Percentiles rank a stretch among this genome's conserved stretches.
These are phyloP conservation scores for Nyctereutes procyonoides DNA, from an alignment of 2,113 vertebrate genomes.

Conservation along the genomic window DNA sequence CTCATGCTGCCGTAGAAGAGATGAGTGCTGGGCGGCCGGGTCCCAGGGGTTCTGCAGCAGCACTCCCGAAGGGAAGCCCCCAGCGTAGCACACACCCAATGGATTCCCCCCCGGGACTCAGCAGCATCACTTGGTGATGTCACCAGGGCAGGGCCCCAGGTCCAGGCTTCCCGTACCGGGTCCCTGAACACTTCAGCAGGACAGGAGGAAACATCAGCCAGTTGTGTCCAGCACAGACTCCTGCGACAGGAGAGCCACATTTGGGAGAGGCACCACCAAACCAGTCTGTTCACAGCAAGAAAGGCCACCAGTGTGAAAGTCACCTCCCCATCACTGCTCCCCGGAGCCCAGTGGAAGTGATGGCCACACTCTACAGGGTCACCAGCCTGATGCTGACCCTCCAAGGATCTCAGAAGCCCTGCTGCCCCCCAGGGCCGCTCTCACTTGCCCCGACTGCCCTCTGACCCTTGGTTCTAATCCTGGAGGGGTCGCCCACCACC, in stretches of 20 bases:
- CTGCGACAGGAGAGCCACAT: too few species aligned
- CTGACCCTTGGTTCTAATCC: background rate
- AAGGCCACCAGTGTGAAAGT: background rate
- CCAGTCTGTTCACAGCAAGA: background rate
- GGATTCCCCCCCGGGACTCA: background rate
- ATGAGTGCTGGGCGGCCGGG: too few species aligned
- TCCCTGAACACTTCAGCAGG: background rate
- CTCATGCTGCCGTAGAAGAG: fast-evolving
- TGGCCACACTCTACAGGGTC: fast-evolving
- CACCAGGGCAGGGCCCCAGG: background rate
- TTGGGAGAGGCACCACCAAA: fast-evolving
- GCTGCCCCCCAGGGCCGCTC: fast-evolving
- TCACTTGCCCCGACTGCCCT: background rate
- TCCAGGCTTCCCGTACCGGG: fast-evolving
- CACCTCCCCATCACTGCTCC: background rate
- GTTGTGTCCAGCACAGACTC: too few species aligned
- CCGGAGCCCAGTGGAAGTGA: fast-evolving
- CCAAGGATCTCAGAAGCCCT: fast-evolving
- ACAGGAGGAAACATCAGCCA: background rate
- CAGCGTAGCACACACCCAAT: fast-evolving
- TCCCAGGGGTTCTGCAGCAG: background rate
- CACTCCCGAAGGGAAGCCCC: background rate
- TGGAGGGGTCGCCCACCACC: background rate
- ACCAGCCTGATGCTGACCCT: fast-evolving
- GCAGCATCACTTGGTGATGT: background rate